Evolutionary conservation across 2,888 invertebrate species (phyloP).

Genomic region (Ormyrus nitidulus): DNA sequence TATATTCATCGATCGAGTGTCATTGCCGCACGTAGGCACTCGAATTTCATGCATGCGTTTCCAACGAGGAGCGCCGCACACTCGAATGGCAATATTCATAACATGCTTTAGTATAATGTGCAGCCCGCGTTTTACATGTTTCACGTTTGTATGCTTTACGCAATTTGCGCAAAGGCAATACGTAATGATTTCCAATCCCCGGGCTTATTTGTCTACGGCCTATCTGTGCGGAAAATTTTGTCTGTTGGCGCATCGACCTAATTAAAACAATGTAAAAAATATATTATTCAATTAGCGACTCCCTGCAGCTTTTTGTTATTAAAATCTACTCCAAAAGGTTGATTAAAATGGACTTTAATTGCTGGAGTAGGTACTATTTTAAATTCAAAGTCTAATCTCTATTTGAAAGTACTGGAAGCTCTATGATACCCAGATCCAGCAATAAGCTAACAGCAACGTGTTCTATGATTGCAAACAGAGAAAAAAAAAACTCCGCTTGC

Average conservation of each 20-base stretch:
- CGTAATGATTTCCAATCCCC: slow-evolving; percentile 32
- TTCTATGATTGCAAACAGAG: too few species aligned
- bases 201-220: slow-evolving; percentile 7
- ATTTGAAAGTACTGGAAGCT: too few species aligned
- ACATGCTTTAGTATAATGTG: slow-evolving; percentile 18
- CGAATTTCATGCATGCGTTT: slow-evolving; percentile 48
- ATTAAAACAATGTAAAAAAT: background rate
- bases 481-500: too few species aligned
- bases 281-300: background rate
- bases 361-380: too few species aligned
- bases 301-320: too few species aligned
- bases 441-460: too few species aligned
- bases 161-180: slow-evolving; percentile 19
- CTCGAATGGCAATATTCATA: slow-evolving; percentile 42
- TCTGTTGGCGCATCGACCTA: background rate
- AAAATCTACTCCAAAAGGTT: too few species aligned
- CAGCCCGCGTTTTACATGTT: slow-evolving; percentile 43
- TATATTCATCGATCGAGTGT: slow-evolving; percentile 48
- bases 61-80: slow-evolving; percentile 33
- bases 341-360: too few species aligned
- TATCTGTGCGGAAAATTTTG: background rate
- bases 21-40: slow-evolving; percentile 44
- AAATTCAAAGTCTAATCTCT: too few species aligned
- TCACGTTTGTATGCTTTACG: slow-evolving; percentile 33
- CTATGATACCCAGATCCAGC: too few species aligned